Evolutionary conservation across 2,113 vertebrate genomes (phyloP), one percentile per base, ranked within the genome.

Genomic region (Phrynosoma blainvillii): DNA sequence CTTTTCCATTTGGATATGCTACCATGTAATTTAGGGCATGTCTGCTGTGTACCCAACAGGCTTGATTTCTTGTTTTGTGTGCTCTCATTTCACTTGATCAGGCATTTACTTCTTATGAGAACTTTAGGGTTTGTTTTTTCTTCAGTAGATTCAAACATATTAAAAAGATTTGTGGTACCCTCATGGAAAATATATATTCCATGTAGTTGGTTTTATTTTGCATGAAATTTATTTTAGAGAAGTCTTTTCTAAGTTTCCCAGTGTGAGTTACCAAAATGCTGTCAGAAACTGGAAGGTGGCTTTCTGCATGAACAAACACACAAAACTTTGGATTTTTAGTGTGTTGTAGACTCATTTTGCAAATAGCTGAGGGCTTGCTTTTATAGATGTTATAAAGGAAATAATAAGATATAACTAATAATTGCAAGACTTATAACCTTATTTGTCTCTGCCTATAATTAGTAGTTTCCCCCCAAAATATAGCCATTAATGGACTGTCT

Each of bases 141-240:
- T 87, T 90, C 68, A 78, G 54, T 13, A 78, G 36, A 82, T 23
- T 47, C 32, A 83, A 83, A 87, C 86, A 1, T 88, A 74, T 36
- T 82, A 12, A 62, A 56, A 89, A n/a, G 70, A 91, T n/a, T 70
- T 20, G 20, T 81, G 70, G 27, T 74, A 59, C 83, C 23, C 11
- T 1, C 54, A 8, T 73, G 68, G 66, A 84, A 84, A 62, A 27
- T 42, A 70, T 10, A 27, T 14, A 18, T 27, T 74, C 47, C 36
- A 59, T 54, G 25, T 88, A 80, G 79, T 83, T 87, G 85, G 1
- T 1, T 86, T 52, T 42, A 73, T 76, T 5, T 68, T 54, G 23
- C 70, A 52, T 81, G 68, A 71, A 32, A 4, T 42, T 36, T 80
- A 80, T 78, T 32, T 88, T 88, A 62, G 11, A 82, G 1, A 66